Conservation (phyloP, 2,888 invertebrate species). For the Andrena bicolor region DNA sequence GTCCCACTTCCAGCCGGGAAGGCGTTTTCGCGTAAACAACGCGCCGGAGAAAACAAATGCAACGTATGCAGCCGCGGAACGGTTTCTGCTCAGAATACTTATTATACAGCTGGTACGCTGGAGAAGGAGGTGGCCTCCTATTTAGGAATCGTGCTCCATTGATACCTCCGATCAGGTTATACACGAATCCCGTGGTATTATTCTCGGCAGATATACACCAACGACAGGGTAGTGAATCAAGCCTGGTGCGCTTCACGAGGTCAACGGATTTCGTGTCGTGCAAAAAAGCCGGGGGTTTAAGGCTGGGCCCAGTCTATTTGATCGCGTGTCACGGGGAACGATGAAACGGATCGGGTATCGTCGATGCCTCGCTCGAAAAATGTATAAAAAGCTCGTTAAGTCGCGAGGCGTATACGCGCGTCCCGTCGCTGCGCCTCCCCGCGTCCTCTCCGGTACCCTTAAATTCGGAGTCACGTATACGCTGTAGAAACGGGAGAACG, state of each 20-base stretch:
- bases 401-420: conserved; percentile 61
- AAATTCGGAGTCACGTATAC: conserved; percentile 72
- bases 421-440: conserved; percentile 62
- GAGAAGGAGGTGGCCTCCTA: not conserved
- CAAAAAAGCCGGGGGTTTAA: not conserved
- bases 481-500: conserved; percentile 52
- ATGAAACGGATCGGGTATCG: conserved; percentile 44
- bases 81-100: not conserved
- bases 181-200: not conserved
- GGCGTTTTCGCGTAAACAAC: conserved; percentile 46
- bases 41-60: conserved; percentile 4
- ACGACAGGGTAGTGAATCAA: not conserved
- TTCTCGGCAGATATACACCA: not conserved
- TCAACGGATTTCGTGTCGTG: conserved; percentile 10
- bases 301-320: conserved; percentile 28
- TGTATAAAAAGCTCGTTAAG: conserved; percentile 73
- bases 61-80: not conserved
- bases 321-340: conserved; percentile 37
- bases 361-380: conserved; percentile 55
- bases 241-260: conserved; percentile 2
- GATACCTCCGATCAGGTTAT: not conserved
- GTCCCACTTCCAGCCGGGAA: conserved; percentile 42
- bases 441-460: conserved; percentile 60
- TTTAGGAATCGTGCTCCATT: not conserved
- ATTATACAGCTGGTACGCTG: not conserved